These are phyloP conservation scores for Heliornis fulica DNA, from an alignment of 2,113 vertebrate species.

Conservation along the genomic window DNA sequence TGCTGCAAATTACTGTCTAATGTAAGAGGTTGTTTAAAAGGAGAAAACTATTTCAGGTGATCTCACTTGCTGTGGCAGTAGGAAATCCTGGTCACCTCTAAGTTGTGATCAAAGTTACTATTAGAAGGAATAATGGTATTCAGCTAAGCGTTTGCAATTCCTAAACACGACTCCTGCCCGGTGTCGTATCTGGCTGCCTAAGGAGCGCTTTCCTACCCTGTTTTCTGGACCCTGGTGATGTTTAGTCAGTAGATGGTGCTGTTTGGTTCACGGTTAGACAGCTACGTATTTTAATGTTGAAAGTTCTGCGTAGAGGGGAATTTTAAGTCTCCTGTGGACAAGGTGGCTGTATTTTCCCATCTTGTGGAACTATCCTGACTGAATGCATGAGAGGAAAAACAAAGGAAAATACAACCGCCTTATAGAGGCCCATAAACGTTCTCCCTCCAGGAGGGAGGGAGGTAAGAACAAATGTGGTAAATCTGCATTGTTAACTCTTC, in stretches of 20 bases:
- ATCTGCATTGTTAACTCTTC: not conserved
- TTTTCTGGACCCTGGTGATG: not conserved
- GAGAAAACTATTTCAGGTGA: not conserved
- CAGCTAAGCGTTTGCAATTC: not conserved
- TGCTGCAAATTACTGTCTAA: not conserved
- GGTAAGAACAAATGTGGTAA: not conserved
- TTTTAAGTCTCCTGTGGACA: not conserved
- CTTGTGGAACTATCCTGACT: not conserved
- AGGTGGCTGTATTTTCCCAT: not conserved
- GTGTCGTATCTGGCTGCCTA: not conserved
- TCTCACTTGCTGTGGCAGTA: not conserved
- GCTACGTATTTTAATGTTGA: not conserved
- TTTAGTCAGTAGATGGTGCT: slow-evolving; percentile 61
- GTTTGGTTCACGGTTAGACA: slow-evolving; percentile 3
- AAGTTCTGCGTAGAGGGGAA: not conserved
- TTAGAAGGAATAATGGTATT: not conserved
- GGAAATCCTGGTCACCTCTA: not conserved
- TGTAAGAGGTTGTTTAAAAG: not conserved
- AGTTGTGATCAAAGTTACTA: not conserved
- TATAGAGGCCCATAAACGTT: not conserved
- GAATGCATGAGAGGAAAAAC: not conserved
- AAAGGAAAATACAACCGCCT: not conserved
- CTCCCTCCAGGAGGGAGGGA: not conserved
- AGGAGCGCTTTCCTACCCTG: not conserved
- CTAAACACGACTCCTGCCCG: not conserved